These are phyloP conservation scores for Reticulitermes lucifugus DNA, from an alignment of 2,888 invertebrate species.

Conservation along the genomic window DNA sequence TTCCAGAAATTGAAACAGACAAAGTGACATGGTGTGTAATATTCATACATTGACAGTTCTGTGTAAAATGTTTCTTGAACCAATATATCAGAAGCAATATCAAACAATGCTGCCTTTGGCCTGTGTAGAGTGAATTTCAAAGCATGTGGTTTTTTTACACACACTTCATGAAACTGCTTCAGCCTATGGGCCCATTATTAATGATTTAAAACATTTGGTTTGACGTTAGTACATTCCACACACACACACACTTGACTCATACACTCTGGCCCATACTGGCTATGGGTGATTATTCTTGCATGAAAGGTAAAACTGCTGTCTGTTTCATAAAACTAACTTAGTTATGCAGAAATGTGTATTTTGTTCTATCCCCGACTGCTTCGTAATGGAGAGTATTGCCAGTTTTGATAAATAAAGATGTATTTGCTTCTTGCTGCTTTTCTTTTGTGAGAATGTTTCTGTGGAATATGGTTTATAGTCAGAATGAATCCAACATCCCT, in stretches of 20 bases:
- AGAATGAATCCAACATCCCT: neutral
- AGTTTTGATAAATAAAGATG: constrained; percentile 10
- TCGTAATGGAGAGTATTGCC: neutral
- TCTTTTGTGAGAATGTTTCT: neutral
- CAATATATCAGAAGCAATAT: neutral
- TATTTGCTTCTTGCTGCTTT: neutral
- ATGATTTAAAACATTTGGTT: neutral
- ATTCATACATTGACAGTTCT: neutral
- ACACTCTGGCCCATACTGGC: neutral
- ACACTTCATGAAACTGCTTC: neutral
- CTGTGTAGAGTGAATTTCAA: neutral
- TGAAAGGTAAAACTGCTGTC: neutral
- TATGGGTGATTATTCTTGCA: neutral
- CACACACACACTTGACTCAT: no score
- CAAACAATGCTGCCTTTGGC: neutral
- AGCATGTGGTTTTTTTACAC: neutral
- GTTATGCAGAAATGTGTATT: neutral
- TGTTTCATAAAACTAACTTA: neutral
- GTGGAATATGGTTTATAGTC: neutral
- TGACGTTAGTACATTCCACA: neutral
- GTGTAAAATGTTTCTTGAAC: neutral
- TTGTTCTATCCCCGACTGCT: neutral
- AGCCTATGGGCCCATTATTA: neutral
- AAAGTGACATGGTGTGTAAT: neutral
- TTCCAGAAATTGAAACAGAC: neutral